Evolutionary conservation across 2,113 vertebrate species (phyloP), one percentile per base, ranked within the genome.

Genomic region (Aegithalos caudatus): DNA sequence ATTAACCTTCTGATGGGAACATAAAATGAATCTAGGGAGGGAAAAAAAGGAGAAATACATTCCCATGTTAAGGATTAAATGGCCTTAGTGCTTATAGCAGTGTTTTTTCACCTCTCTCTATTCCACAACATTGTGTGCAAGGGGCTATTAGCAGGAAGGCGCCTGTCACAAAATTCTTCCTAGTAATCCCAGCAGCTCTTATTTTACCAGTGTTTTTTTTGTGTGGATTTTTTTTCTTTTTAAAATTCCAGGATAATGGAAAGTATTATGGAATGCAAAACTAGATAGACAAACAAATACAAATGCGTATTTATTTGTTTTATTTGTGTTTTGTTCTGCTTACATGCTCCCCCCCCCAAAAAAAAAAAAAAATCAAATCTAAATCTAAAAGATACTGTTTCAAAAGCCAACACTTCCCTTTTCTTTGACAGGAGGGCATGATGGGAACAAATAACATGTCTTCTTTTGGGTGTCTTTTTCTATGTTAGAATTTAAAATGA

Each of bases 1-100:
- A 95, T 97, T 97, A 94, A 96, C 92, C 86, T 96, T 96, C 97
- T 95, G 96, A 85, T 96, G 94, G 93, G 97, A 97, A 96, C 95
- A 93, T 84, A 94, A 96, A 94, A 97, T 91, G 86, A 93, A 95
- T 91, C 78, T 70, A 74, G 37, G 86, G 86, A 91, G 94, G 85
- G 92, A 95, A 95, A 81, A 90, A 94, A 76, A 97, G 83, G 93
- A 94, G 92, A 94, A 81, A 91, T 90, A 88, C 92, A 95, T 97
- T 98, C 98, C 97, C 95, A 97, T 89, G 45, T 97, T 96, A 96
- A 90, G 79, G 95, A 82, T 67, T 93, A 94, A 96, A 92, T 81
- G 90, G 66, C 69, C 86, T n/a, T 44, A 90, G 81, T 91, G 76
- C 92, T 91, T 86, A 86, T 54, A 85, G 82, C 84, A 88, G 51